Evolutionary conservation across 2,888 invertebrate species (phyloP).

Genomic region (Panzeria rudis): DNA sequence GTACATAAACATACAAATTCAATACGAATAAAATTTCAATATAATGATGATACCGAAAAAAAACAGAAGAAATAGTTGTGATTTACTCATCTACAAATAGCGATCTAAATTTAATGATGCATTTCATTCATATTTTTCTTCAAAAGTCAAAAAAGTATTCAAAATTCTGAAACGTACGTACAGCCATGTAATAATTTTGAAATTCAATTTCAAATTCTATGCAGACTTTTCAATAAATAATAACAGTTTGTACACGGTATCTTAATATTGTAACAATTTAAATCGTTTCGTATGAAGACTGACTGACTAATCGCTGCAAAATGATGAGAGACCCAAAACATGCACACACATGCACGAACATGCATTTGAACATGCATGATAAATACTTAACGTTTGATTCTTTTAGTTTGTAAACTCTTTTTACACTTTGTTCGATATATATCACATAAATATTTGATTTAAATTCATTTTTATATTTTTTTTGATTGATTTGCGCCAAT

Average conservation of each 20-base stretch:
- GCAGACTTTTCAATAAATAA: slow-evolving; percentile 35
- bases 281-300: neutral
- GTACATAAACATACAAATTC: slow-evolving; percentile 13
- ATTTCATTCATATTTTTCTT: slow-evolving; percentile 66
- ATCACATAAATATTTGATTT: slow-evolving; percentile 55
- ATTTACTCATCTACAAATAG: slow-evolving; percentile 63
- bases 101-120: slow-evolving; percentile 72
- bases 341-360: neutral
- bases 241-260: neutral
- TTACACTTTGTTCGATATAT: slow-evolving; percentile 39
- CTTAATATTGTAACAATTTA: slow-evolving; percentile 16
- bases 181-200: slow-evolving; percentile 77
- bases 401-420: slow-evolving; percentile 20
- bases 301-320: neutral
- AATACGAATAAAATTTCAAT: slow-evolving; percentile 38
- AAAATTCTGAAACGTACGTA: slow-evolving; percentile 75
- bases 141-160: slow-evolving; percentile 7
- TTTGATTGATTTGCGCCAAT: slow-evolving; percentile 80
- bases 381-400: slow-evolving; percentile 54
- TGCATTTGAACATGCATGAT: slow-evolving; percentile 26
- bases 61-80: slow-evolving; percentile 53
- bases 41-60: slow-evolving; percentile 68
- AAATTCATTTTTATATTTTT: slow-evolving; percentile 54
- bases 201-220: slow-evolving; percentile 61
- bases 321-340: slow-evolving; percentile 14